phyloP scores from a whole-genome alignment of 1,140 invertebrate species.

The Ostrea denselamellosa region DNA sequence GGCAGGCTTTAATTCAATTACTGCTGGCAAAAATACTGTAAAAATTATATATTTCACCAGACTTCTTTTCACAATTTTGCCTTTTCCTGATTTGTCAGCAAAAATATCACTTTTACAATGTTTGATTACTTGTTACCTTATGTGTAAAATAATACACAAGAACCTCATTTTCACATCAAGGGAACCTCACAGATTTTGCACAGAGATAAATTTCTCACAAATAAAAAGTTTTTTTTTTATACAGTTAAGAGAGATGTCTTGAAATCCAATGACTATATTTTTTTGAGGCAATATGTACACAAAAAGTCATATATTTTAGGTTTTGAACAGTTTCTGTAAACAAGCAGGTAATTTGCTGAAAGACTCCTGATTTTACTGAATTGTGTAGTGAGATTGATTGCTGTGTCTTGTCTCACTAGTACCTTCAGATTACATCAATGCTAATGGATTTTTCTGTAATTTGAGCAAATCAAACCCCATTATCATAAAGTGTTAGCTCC shows the following conservation, averaged over 20 bases:
- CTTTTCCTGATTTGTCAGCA: too few species aligned
- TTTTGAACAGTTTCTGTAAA: slow-evolving; percentile 17
- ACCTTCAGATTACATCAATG: neutral
- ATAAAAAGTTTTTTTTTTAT: too few species aligned
- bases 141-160: too few species aligned
- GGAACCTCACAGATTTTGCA: too few species aligned
- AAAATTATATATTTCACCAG: too few species aligned
- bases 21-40: neutral
- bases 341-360: neutral
- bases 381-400: neutral
- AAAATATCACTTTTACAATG: too few species aligned
- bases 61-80: too few species aligned
- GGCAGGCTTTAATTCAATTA: neutral
- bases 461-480: slow-evolving; percentile 14
- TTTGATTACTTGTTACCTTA: too few species aligned
- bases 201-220: too few species aligned
- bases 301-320: neutral
- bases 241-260: neutral
- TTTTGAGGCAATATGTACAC: neutral
- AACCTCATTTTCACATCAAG: too few species aligned
- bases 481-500: neutral
- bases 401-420: neutral
- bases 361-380: neutral
- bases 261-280: neutral
- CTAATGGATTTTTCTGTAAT: slow-evolving; percentile 20